Conservation (phyloP, 2,797 vertebrate genomes). For the Sternarchorhynchus goeldii region DNA sequence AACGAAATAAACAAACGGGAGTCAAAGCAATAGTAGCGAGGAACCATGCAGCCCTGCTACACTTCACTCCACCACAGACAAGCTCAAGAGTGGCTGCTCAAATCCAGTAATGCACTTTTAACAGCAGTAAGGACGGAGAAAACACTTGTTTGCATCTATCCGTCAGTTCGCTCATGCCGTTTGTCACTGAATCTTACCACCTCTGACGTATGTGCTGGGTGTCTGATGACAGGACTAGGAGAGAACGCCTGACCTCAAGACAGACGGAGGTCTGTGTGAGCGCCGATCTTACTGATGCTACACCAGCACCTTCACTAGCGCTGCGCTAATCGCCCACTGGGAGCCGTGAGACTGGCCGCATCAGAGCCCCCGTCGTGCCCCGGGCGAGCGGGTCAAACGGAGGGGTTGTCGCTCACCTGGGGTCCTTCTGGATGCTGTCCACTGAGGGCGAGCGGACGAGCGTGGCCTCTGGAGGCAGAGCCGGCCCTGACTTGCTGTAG, state of each 20-base stretch:
- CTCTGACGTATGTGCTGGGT: slow-evolving; percentile 8
- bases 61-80: slow-evolving; percentile 22
- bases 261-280: slow-evolving; percentile 22
- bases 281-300: slow-evolving; percentile 26
- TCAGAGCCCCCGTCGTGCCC: not conserved
- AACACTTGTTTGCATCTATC: slow-evolving; percentile 22
- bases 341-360: not conserved
- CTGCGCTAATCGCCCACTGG: slow-evolving; percentile 25
- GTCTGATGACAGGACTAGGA: not conserved
- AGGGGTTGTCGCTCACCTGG: slow-evolving; percentile 80
- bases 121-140: slow-evolving; percentile 14
- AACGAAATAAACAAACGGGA: slow-evolving; percentile 48
- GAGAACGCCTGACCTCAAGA: slow-evolving; percentile 30
- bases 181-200: not conserved
- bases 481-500: slow-evolving; percentile 98
- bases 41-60: slow-evolving; percentile 28
- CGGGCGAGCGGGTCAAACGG: not conserved
- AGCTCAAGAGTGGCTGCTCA: slow-evolving; percentile 25
- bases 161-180: slow-evolving; percentile 31
- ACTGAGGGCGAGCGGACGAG: slow-evolving; percentile 96
- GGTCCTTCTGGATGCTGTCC: slow-evolving; percentile 99
- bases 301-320: slow-evolving; percentile 27
- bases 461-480: slow-evolving; percentile 92
- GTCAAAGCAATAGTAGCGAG: slow-evolving; percentile 43
- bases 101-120: slow-evolving; percentile 36